phyloP scores from a whole-genome alignment of 2,113 vertebrate genomes.

The Hemichromis elongatus region DNA sequence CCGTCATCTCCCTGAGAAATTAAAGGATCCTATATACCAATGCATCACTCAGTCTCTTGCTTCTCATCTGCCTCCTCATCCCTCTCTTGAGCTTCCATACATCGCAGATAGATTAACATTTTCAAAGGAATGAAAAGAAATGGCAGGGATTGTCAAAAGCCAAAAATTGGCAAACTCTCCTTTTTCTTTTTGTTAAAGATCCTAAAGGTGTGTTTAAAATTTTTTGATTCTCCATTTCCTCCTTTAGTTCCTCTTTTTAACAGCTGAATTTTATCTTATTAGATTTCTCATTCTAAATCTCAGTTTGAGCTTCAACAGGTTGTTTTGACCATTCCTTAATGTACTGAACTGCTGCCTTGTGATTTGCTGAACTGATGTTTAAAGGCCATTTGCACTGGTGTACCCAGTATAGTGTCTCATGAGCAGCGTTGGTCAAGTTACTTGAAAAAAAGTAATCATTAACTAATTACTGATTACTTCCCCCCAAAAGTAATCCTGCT shows the following conservation, averaged over 20 bases:
- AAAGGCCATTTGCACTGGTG: not conserved
- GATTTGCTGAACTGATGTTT: not conserved
- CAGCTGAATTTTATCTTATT: not conserved
- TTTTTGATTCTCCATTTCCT: not conserved
- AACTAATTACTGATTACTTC: too few relatives aligned
- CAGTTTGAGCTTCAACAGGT: not conserved
- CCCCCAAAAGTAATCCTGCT: too few relatives aligned
- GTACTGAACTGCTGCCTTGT: not conserved
- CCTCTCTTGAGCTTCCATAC: slow-evolving; percentile 2
- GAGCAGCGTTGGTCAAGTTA: too few relatives aligned
- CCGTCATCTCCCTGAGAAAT: slow-evolving; percentile 28
- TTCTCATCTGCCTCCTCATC: not conserved
- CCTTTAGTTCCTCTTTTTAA: not conserved
- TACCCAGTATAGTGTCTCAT: not conserved
- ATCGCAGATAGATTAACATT: not conserved
- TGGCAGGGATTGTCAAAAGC: not conserved
- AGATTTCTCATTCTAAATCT: not conserved
- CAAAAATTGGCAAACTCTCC: not conserved
- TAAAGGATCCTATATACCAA: slow-evolving; percentile 1
- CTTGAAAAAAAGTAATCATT: too few relatives aligned
- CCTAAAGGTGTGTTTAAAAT: not conserved
- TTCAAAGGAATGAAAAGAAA: not conserved
- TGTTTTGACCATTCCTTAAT: not conserved
- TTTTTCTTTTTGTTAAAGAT: not conserved
- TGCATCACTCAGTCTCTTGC: not conserved